Base-by-base conservation (phyloP, 1,140 invertebrate species). In the Brachionus rubens region DNA sequence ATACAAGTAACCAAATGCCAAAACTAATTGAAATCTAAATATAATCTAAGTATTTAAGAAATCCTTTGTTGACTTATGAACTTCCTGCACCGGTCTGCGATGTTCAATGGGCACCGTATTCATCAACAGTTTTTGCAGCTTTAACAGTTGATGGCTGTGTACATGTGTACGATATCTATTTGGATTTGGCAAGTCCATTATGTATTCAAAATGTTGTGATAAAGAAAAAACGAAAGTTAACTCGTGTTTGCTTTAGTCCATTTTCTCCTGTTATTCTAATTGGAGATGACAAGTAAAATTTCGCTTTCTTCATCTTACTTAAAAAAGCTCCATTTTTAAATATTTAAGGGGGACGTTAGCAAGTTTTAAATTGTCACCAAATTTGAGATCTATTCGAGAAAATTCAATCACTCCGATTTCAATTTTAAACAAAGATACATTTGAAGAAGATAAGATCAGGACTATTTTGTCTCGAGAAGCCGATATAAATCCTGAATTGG, bases 51-150 rank as follows among this genome's bases (percentile, higher is more conserved):
- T n/a, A n/a, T 79, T 19, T 80, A 67, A 93, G 92, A 40, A 91
- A 94, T 80, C 92, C 93, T 0, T 84, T 96, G 7, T 94, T 95
- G 80, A 91, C 91, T 79, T 96, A 96, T 82, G 93, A 96, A 83
- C 85, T 96, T 54, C 91, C 91, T 19, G 89, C 91, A 16, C 89
- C 91, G 19, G 92, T 96, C 16, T 90, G 91, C 14, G 93, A 94
- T 82, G 91, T 93, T 1, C 91, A 91, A 80, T 96, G 94, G 94
- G 91, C 94, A 0, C 94, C 94, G 0, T 96, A 94, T 81, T 95
- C 93, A 3, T 94, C 92, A 47, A 96, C 93, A 6, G 91, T 96
- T 0, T 91, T 96, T 81, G 93, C 92, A 33, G 92, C 92, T 21
- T 91, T 92, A 19, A 94, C 93, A 10, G 89, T 89, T 40, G 92